Conservation (phyloP, 2,113 vertebrate species). For the Gymnarchus niloticus region DNA sequence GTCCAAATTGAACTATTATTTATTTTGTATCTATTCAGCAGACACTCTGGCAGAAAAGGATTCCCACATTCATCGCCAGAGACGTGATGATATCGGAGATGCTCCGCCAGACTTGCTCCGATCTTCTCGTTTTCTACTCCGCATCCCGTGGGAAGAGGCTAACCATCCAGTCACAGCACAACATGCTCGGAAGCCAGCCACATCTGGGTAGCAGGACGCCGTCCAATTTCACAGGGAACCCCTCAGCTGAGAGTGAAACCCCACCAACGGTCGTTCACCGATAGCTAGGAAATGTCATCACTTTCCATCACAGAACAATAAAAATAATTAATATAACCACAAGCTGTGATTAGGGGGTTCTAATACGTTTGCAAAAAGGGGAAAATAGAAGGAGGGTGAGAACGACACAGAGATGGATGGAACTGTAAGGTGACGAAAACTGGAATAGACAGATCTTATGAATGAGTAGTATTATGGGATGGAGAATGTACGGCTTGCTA, state of each 20-base stretch:
- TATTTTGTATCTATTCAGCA: not conserved
- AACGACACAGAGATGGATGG: no score
- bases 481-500: no score
- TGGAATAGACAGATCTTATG: no score
- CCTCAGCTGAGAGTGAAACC: slow-evolving; percentile 2
- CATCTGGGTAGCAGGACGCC: slow-evolving; percentile 12
- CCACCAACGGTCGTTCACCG: not conserved
- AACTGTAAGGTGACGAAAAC: no score
- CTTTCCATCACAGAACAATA: slow-evolving; percentile 3
- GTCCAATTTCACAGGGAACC: slow-evolving; percentile 16
- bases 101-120: not conserved
- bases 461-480: no score
- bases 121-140: not conserved
- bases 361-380: no score
- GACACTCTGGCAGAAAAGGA: not conserved
- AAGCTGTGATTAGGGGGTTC: no score
- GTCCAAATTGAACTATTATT: not conserved
- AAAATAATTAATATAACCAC: slow-evolving; percentile 22
- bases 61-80: not conserved
- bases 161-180: not conserved
- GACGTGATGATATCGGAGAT: not conserved
- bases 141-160: not conserved
- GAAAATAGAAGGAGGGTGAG: no score
- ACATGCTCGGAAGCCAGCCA: not conserved
- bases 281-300: slow-evolving; percentile 1